Evolutionary conservation across 2,113 vertebrate species (phyloP).

Genomic region (Hemicordylus capensis): DNA sequence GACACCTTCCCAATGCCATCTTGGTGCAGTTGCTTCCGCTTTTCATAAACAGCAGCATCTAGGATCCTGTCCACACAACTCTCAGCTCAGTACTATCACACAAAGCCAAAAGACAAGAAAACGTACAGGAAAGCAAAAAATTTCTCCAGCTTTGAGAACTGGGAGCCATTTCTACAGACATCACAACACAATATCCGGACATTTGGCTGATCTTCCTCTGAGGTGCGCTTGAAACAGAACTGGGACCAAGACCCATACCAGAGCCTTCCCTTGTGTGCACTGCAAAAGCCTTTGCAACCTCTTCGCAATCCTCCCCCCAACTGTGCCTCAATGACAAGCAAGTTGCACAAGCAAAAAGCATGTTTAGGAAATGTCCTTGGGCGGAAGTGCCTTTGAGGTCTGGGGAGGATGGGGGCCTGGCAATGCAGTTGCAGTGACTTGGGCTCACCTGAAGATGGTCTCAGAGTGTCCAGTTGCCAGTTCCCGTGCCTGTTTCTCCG

Average conservation of each 20-base stretch:
- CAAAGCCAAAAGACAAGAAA: not conserved
- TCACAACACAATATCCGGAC: not conserved
- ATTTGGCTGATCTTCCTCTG: not conserved
- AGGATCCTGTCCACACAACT: no score
- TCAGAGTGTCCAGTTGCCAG: slow-evolving; percentile 56
- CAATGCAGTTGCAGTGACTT: not conserved
- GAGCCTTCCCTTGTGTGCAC: not conserved
- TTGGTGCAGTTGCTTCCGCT: no score
- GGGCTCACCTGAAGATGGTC: slow-evolving; percentile 50
- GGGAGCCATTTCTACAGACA: not conserved
- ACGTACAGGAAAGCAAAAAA: not conserved
- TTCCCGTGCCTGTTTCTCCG: slow-evolving; percentile 89
- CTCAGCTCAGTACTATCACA: no score
- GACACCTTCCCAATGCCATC: no score
- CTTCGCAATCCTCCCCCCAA: no score
- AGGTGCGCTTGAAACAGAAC: not conserved
- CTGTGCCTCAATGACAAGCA: no score
- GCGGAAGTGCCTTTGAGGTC: not conserved
- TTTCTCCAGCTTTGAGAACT: not conserved
- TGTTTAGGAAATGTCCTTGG: not conserved
- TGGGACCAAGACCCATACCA: not conserved
- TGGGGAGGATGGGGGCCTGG: no score
- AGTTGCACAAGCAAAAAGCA: not conserved
- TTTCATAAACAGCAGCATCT: no score
- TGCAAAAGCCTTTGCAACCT: not conserved